Conservation (phyloP, 1,140 invertebrate genomes). For the Drosophila aff. region DNA sequence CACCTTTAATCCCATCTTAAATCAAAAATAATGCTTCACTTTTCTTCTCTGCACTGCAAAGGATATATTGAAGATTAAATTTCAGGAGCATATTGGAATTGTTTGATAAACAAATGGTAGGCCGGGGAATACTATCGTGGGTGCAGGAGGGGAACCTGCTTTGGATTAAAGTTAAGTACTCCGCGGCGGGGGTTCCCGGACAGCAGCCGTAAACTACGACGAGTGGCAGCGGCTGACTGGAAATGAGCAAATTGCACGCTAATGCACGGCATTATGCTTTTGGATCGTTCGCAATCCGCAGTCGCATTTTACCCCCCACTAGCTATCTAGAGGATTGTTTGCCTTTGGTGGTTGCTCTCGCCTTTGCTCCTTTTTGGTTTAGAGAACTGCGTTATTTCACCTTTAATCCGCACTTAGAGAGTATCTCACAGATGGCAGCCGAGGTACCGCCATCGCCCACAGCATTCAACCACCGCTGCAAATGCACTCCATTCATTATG, state of each 20-base stretch:
- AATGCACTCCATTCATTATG: slow-evolving; percentile 73
- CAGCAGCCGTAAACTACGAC: slow-evolving; percentile 33
- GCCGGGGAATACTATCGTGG: slow-evolving; percentile 22
- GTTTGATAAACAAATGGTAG: slow-evolving; percentile 80
- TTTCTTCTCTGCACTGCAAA: neutral
- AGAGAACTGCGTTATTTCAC: slow-evolving; percentile 71
- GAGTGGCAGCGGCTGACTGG: slow-evolving; percentile 49
- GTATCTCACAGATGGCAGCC: slow-evolving; percentile 43
- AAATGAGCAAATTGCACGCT: slow-evolving; percentile 83
- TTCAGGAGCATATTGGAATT: slow-evolving; percentile 81
- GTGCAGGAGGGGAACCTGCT: slow-evolving; percentile 10
- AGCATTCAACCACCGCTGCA: slow-evolving; percentile 44
- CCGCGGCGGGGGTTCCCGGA: slow-evolving; percentile 18
- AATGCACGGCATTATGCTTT: slow-evolving; percentile 76
- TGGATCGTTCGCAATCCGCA: slow-evolving; percentile 48
- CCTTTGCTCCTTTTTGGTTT: slow-evolving; percentile 8
- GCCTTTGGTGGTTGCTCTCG: slow-evolving; percentile 33
- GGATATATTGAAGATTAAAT: slow-evolving; percentile 49
- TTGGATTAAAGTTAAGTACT: slow-evolving; percentile 66
- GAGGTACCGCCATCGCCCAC: slow-evolving; percentile 29
- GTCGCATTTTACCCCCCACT: slow-evolving; percentile 6
- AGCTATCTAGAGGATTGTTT: slow-evolving; percentile 40
- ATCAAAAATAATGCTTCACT: neutral
- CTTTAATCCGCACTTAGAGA: slow-evolving; percentile 79
- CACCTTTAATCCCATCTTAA: too few species aligned